Evolutionary conservation across 1,140 invertebrate species (phyloP), one percentile per base, ranked within the genome.

Genomic region (Leptestheria dahalacensis): DNA sequence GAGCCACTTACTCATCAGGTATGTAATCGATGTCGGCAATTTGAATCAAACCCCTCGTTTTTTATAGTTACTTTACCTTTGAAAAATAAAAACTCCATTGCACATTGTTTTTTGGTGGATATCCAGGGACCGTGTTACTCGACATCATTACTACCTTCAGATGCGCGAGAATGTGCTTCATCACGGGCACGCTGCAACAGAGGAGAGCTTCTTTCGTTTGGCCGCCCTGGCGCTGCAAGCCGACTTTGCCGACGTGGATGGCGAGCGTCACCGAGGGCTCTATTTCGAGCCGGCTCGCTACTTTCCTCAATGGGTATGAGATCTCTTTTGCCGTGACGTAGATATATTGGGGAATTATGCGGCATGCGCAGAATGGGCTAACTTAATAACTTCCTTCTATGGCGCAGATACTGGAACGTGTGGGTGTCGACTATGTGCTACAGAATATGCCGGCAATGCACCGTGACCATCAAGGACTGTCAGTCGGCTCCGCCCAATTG

Each of bases 111-210:
- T 41, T 52, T 60, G 3, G 52, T 47, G 61, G 49, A 65, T 62
- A 73, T 72, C 50, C 69, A 86, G 84, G 72, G 90, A 96, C 76
- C 87, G 91, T 67, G 81, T 86, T 59, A 90, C 91, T 9, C 77
- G 88, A 23, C 86, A 91, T 67, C 84, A 94, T 68, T 97, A 97
- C 71, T 97, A 93, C 72, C 78, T 93, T 64, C 93, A 97, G 75
- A 74, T 97, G 67, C 83, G 88, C 41, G 82, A 91, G 69, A 97
- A 97, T 74, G 83, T 93, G 23, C 66, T 78, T 23, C 67, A 68
- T 59, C 76, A 74, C 67, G 66, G 67, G 54, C 75, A 74, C 63
- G 62, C 33, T 41, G 69, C 78, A 69, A 69, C 74, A 65, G 79
- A 88, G 68, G 80, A 85, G 71, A 78, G 80, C 21, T 76, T 88